Base-by-base conservation (phyloP, 1,140 invertebrate genomes). In the Drosophila biarmipes region DNA sequence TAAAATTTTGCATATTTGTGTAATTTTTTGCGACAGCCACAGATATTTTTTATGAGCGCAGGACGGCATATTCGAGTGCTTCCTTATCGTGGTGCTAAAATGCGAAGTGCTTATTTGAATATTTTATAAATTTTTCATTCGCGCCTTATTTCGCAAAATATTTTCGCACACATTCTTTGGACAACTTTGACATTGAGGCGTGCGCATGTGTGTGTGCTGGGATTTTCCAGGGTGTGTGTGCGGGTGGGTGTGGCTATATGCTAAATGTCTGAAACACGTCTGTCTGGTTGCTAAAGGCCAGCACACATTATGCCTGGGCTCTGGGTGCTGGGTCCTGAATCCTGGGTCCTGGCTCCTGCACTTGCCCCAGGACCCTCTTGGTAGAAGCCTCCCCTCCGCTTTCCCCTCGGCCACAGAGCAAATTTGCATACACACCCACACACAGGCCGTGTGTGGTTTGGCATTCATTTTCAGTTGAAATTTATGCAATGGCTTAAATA, bases 41-140 rank as follows among this genome's bases (percentile, higher is more conserved):
- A 80, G 48, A 55, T 68, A 80, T 68, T 79, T 64, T 56, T 75
- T 62, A 63, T 54, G 49, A 48, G 40, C 24, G 40, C 40, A 15
- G 46, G 7, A 48, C 24, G 24, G 29, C 37, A 67, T 58, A 17
- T 31, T 21, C 8, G 38, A 68, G 71, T 43, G 52, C 57, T 80
- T 75, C 71, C 63, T 46, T 45, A 56, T 56, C 53, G 40, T 54
- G 66, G 75, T 69, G 63, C 73, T 74, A 73, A 81, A 81, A 81
- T 68, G 74, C 69, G 71, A 82, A 90, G 80, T 73, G 78, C 58
- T 90, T 82, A 75, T 87, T 90, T 90, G 76, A 84, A 90, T 90
- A 84, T 87, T 87, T 90, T 87, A 90, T 90, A 84, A 72, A 90
- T 90, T 80, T 90, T 90, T 87, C 81, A 90, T 90, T 90, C 79